Base-by-base conservation (phyloP, 1,140 invertebrate genomes). In the Mamestra configurata region DNA sequence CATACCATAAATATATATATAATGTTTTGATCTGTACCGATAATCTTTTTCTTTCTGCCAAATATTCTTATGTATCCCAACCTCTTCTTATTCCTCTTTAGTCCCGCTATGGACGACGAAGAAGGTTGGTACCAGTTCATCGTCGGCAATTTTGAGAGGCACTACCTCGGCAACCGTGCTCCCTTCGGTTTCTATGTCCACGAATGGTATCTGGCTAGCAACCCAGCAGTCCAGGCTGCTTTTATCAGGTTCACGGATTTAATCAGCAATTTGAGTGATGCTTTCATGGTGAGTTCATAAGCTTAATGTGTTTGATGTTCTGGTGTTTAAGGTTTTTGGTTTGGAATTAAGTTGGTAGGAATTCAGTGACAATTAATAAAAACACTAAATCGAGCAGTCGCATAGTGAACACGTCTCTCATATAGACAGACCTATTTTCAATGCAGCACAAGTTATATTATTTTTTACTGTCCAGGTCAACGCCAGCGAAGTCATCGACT, bases 171-270 rank as follows among this genome's bases (percentile, higher is more conserved):
- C 46, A 97, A 96, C 80, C 95, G 95, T 15, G 94, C 96, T 49
- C 96, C 96, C 0, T 96, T 97, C 82, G 96, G 96, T 0, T 93
- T 96, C 66, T 96, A 95, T 84, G 87, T 96, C 37, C 96, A 96
- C 82, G 95, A 96, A 27, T 95, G 95, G 81, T 96, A 95, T 93
- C 90, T 96, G 66, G 31, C 84, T 0, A 81, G 76, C 15, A 89
- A 91, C 37, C 88, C 89, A 2, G 89, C 88, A 20, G 86, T 95
- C 5, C 80, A 88, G n/a, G 68, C 86, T 15, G 95, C 95, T 2
- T 93, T 96, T 13, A 71, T 82, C 4, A 90, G 93, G 79, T 96
- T 96, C 84, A 51, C 96, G 51, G 89, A 96, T 59, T 87, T 95
- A 66, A 70, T 96, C 13, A 91, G 93, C 80, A 91, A 85, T 22